Conservation (phyloP, 2,113 vertebrate genomes). For the Gambusia affinis region DNA sequence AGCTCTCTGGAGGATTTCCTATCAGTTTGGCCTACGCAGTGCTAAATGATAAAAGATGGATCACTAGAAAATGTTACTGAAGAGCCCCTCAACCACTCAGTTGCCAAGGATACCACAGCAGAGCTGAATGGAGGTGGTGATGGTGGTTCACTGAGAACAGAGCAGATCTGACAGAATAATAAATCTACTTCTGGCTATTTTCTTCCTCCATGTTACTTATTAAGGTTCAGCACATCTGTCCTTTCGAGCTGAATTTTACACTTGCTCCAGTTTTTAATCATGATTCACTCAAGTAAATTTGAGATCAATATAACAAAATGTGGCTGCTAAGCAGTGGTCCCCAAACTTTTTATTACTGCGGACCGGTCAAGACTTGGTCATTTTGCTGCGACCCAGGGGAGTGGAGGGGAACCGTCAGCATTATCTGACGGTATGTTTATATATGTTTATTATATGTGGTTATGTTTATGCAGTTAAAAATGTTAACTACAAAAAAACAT, state of each 20-base stretch:
- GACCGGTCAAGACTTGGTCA: too few species aligned
- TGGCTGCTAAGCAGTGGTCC: too few species aligned
- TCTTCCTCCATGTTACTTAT: not conserved
- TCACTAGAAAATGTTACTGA: not conserved
- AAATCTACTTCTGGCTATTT: slow-evolving; percentile 35
- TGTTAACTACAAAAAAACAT: too few species aligned
- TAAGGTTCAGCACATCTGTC: not conserved
- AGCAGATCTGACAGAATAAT: slow-evolving; percentile 67
- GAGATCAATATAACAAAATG: too few species aligned
- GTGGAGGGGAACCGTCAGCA: too few species aligned
- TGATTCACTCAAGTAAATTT: not conserved
- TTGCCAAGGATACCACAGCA: slow-evolving; percentile 68
- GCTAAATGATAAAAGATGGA: slow-evolving; percentile 11
- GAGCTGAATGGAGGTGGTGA: slow-evolving; percentile 36
- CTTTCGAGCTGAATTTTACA: not conserved
- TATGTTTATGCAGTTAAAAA: too few species aligned
- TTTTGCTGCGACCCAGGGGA: too few species aligned
- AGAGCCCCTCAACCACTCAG: slow-evolving; percentile 32
- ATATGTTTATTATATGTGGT: too few species aligned
- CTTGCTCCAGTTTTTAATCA: slow-evolving; percentile 6
- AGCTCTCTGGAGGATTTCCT: not conserved
- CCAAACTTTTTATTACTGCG: too few species aligned
- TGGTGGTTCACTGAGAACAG: slow-evolving; percentile 40
- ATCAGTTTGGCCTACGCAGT: not conserved
- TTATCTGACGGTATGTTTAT: too few species aligned